Evolutionary conservation across 2,113 vertebrate genomes (phyloP), one percentile per base, ranked within the genome.

Genomic region (Zapus hudsonius): DNA sequence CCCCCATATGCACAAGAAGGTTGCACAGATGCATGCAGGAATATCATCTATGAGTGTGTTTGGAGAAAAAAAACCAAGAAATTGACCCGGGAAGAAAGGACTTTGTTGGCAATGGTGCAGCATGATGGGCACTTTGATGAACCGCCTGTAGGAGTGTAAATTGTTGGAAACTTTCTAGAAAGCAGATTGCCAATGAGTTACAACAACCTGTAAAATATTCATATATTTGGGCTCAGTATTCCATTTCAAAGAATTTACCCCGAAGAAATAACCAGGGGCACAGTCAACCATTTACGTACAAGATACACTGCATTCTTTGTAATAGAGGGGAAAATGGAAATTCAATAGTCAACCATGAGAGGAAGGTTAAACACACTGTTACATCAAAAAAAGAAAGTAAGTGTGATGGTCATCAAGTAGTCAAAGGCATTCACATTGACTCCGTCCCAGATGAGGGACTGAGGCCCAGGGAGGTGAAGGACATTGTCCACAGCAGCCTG

Each of bases 141-240:
- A 70, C 63, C 67, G 84, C 84, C 57, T 40, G 42, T 52, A 76
- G 93, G 90, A 67, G 78, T 92, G 81, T 76, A 91, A 87, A 88
- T 93, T 66, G 84, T 89, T 87, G 27, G 84, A 79, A 40, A 95
- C 90, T 95, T 93, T 79, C 84, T 91, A 84, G 87, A 94, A 93
- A 91, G 84, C 82, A 70, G 40, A 23, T 79, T 84, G 64, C 87
- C 91, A 87, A 42, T 87, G 33, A 5, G 29, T 86, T 86, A 86
- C 74, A 82, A 75, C 64, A 87, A 81, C 69, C 78, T 93, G 75
- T 94, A 78, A 89, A 66, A 88, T 79, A 94, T 78, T 88, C 84
- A 42, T 85, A 1, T 78, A 40, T 93, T 95, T 90, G 66, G 94
- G 79, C 69, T 87, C 82, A 33, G 31, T 57, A 73, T 81, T 92